Evolutionary conservation across 2,797 vertebrate genomes (phyloP).

Genomic region (Melanotaenia trifasciata): DNA sequence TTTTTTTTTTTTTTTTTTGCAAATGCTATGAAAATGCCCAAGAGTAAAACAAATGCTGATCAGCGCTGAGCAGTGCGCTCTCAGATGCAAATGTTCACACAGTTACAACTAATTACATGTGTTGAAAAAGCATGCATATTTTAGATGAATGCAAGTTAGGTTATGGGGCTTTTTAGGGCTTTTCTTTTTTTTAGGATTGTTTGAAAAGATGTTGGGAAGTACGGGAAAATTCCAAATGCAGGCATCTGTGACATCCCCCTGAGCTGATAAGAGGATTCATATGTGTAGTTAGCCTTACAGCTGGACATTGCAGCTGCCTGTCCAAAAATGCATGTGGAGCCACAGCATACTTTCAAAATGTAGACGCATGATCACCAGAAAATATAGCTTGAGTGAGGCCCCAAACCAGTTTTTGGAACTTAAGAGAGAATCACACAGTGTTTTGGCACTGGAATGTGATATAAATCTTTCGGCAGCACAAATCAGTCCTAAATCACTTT

Average conservation of each 20-base stretch:
- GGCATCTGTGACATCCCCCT: background rate
- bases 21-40: conserved; percentile 11
- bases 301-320: background rate
- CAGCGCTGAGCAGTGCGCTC: background rate
- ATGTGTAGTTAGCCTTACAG: conserved; percentile 28
- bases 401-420: background rate
- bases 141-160: background rate
- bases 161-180: conserved; percentile 8
- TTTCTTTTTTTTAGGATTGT: conserved; percentile 25
- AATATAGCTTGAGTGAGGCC: background rate
- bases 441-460: background rate
- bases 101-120: background rate
- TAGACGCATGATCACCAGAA: background rate
- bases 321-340: conserved; percentile 15
- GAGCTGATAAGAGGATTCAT: conserved; percentile 40
- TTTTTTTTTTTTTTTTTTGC: background rate
- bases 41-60: conserved; percentile 7
- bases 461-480: background rate
- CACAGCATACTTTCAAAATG: conserved; percentile 4
- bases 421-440: background rate
- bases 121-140: background rate
- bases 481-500: background rate
- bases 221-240: conserved; percentile 23
- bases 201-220: conserved; percentile 41
- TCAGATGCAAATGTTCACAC: background rate